Conservation (phyloP, 2,797 vertebrate genomes). For the Sebastes vulpes region DNA sequence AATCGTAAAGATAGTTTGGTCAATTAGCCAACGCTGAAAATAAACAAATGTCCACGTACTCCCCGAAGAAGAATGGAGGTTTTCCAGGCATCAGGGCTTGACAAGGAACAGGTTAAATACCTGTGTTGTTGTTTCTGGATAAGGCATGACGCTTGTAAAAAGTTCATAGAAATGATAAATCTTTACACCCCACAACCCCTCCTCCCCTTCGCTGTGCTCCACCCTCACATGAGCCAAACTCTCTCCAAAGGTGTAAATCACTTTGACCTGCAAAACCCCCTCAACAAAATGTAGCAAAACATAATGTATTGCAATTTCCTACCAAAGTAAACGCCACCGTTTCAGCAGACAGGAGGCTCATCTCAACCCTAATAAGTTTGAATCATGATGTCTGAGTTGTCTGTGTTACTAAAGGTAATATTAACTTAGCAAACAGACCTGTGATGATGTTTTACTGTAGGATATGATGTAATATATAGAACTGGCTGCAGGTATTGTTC, state of each 20-base stretch:
- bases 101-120: slow-evolving; percentile 82
- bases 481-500: not conserved
- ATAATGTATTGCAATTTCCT: slow-evolving; percentile 72
- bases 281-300: slow-evolving; percentile 73
- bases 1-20: slow-evolving; percentile 79
- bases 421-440: slow-evolving; percentile 15
- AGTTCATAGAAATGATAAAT: slow-evolving; percentile 83
- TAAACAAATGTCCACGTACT: slow-evolving; percentile 83
- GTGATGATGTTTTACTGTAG: slow-evolving; percentile 2
- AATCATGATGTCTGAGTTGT: slow-evolving; percentile 73
- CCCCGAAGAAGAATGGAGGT: slow-evolving; percentile 79
- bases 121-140: slow-evolving; percentile 83
- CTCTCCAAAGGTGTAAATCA: slow-evolving; percentile 77
- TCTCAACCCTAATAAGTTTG: slow-evolving; percentile 63
- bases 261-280: slow-evolving; percentile 66
- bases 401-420: not conserved
- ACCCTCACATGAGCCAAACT: slow-evolving; percentile 51
- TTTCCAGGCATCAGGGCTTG: slow-evolving; percentile 72
- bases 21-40: slow-evolving; percentile 84
- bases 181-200: slow-evolving; percentile 38
- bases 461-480: not conserved
- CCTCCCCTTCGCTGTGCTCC: slow-evolving; percentile 52
- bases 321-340: slow-evolving; percentile 74
- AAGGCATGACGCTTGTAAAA: slow-evolving; percentile 80
- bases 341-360: slow-evolving; percentile 53